Base-by-base conservation (phyloP, 1,140 invertebrate species). In the Hypsibius dujardini region DNA sequence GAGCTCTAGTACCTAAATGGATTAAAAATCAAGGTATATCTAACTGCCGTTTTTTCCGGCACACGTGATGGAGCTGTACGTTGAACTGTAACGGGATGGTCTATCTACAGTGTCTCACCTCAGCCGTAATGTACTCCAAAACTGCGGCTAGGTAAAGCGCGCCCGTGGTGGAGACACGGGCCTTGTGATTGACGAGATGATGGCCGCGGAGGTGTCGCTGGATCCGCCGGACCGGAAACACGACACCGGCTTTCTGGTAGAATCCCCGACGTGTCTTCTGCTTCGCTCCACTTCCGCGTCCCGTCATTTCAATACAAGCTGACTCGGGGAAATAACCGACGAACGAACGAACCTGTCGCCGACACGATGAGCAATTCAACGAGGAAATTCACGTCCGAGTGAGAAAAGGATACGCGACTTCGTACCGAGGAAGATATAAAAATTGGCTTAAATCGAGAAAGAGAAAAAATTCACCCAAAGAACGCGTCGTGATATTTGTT, bases 121-220 rank as follows among this genome's bases (percentile, higher is more conserved):
- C 62, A 12, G 62, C 62, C 62, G 81, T 80, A 2, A 84, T 77
- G 75, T 84, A 84, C 74, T 84, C 83, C 47, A 84, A 81, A 69
- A 84, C 82, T 67, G 83, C 82, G 69, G 83, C 83, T 77, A 83
- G 79, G 74, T 83, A 84, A 1, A 84, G 81, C 12, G 83, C 81
- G 2, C 83, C 81, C 47, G 82, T 82, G 59, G 81, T 78, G 46
- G 82, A 81, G 59, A 84, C 82, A 69, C 82, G 77, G 46, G 70
- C 47, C 45, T 73, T 71, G 42, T 50, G 71, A 50, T 73, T 74
- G 62, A 67, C 62, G 72, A 80, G 77, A 72, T 81, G 79, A 74
- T 82, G 80, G 46, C 80, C 81, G 72, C 79, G 80, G 71, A 84
- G 75, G 74, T 82, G 83, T 47, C 83, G 77, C 72, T 81, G 79